Evolutionary conservation across 2,888 invertebrate species (phyloP).

Genomic region (Scaptomyza caliginosa): DNA sequence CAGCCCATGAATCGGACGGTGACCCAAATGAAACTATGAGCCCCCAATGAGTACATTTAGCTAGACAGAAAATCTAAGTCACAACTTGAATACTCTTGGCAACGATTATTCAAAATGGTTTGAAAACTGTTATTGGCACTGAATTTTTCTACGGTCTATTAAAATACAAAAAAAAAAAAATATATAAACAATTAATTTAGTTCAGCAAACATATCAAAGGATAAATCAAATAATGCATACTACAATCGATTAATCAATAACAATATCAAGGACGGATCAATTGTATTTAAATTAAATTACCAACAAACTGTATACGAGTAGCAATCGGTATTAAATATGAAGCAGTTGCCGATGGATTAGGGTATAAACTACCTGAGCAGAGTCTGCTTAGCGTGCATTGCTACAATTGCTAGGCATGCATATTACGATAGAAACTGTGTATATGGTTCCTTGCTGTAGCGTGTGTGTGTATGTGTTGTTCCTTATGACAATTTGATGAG

Average conservation of each 20-base stretch:
- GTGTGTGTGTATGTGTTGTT: conserved; percentile 52
- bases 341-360: conserved; percentile 10
- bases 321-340: background rate
- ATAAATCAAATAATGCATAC: no score
- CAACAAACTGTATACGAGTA: background rate
- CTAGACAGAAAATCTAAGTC: background rate
- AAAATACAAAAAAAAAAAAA: no score
- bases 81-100: conserved; percentile 12
- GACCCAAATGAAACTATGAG: conserved; percentile 45
- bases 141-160: no score
- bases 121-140: no score
- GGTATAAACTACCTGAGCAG: conserved; percentile 19
- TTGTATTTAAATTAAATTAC: background rate
- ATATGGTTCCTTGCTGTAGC: conserved; percentile 5
- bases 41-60: conserved; percentile 40
- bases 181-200: no score
- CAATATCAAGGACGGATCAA: background rate
- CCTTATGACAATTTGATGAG: conserved; percentile 82
- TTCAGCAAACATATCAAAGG: background rate
- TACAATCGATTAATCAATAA: background rate
- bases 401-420: conserved; percentile 61
- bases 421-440: conserved; percentile 50
- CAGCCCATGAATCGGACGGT: conserved; percentile 21
- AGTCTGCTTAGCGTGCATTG: conserved; percentile 54
- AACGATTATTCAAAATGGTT: background rate